Evolutionary conservation across 2,797 vertebrate species (phyloP).

Genomic region (Melanotaenia trifasciata): DNA sequence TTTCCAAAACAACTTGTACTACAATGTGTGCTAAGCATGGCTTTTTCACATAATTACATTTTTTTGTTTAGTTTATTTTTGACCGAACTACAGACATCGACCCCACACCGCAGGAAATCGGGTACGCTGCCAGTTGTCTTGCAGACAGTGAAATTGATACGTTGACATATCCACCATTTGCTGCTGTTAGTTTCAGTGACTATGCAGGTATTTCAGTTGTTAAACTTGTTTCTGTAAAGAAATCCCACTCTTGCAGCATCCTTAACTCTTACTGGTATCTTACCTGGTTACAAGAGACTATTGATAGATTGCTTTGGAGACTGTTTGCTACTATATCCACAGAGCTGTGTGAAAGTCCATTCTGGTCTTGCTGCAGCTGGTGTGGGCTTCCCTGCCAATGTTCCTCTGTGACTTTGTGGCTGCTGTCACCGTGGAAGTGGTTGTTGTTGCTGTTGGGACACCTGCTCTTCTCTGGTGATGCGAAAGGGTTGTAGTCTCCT

Average conservation of each 20-base stretch:
- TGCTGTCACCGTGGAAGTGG: conserved; percentile 76
- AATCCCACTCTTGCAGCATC: not conserved
- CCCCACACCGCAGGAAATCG: not conserved
- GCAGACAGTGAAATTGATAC: not conserved
- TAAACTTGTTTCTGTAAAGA: not conserved
- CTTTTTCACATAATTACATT: not conserved
- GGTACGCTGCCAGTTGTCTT: not conserved
- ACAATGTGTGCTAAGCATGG: not conserved
- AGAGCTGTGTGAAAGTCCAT: conserved; percentile 99
- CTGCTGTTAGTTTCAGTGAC: not conserved
- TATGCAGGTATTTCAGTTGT: not conserved
- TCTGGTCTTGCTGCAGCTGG: conserved; percentile 97
- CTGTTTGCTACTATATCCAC: conserved; percentile 98
- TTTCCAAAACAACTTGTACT: not conserved
- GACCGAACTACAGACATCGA: not conserved
- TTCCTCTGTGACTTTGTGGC: conserved; percentile 89
- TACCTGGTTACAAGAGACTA: conserved; percentile 99
- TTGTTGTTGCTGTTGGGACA: conserved; percentile 92
- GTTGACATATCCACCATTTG: not conserved
- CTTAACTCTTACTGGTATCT: conserved; percentile 53
- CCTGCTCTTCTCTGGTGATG: conserved; percentile 98
- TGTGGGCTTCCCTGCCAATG: conserved; percentile 92
- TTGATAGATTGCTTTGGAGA: conserved; percentile 98
- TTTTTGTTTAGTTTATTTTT: not conserved
- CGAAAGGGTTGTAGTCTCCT: conserved; percentile 99